A percentile compares a stretch with the other conserved stretches of the same genome.
Conservation (phyloP, 2,797 vertebrate genomes). For the Chaunax sp. region DNA sequence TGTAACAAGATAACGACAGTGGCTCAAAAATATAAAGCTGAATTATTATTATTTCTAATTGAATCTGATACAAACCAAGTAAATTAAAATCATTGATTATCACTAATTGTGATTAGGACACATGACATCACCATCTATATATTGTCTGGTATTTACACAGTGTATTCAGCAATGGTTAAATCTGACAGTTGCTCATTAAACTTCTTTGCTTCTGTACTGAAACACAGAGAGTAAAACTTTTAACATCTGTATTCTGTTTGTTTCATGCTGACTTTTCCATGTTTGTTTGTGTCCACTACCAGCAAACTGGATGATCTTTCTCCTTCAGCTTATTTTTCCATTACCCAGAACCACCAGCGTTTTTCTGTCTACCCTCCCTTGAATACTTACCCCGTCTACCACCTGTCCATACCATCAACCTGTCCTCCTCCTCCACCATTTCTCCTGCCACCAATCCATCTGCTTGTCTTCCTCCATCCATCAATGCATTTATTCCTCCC, state of each 20-base stretch:
- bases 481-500: slow-evolving; percentile 56
- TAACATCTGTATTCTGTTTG: neutral
- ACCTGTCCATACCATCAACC: slow-evolving; percentile 60
- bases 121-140: no score
- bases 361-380: slow-evolving; percentile 34
- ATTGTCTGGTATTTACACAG: no score
- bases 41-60: no score
- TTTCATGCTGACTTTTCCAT: slow-evolving; percentile 13
- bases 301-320: slow-evolving; percentile 30
- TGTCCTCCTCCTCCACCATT: slow-evolving; percentile 49
- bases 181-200: neutral
- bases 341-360: slow-evolving; percentile 48
- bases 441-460: slow-evolving; percentile 60
- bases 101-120: no score
- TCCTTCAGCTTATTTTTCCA: slow-evolving; percentile 38
- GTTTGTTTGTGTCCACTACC: slow-evolving; percentile 18
- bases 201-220: neutral
- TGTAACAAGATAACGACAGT: no score
- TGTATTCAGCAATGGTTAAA: neutral
- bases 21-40: no score
- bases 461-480: slow-evolving; percentile 55
- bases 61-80: no score
- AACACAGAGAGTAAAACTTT: neutral
- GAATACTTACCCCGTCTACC: slow-evolving; percentile 54
- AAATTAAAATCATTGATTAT: no score